These are phyloP conservation scores for Drosophila azteca DNA, from an alignment of 1,140 invertebrate species.

Conservation along the genomic window DNA sequence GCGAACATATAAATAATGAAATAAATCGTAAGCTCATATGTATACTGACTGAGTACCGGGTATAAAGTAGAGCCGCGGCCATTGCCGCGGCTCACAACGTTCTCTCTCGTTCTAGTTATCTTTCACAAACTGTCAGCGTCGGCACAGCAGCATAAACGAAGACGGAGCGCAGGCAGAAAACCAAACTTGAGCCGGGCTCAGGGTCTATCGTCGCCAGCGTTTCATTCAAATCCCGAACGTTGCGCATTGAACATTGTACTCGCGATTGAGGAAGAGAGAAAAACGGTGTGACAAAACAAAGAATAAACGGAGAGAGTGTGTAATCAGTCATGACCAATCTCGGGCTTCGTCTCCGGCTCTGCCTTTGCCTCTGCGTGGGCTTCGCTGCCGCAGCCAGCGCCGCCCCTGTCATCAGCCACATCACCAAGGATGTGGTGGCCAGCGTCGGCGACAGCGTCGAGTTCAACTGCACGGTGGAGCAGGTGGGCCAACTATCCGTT, in stretches of 20 bases:
- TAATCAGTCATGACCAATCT: constrained; percentile 21
- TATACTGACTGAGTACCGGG: no score
- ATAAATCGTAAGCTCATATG: no score
- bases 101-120: constrained; percentile 24
- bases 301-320: constrained; percentile 16
- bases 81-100: no score
- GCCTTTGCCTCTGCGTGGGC: constrained; percentile 34
- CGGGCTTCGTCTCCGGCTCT: constrained; percentile 30
- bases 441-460: constrained; percentile 91
- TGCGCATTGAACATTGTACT: constrained; percentile 37
- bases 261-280: not conserved
- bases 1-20: no score
- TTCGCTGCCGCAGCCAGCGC: constrained; percentile 5
- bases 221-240: constrained; percentile 67
- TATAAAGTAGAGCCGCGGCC: no score
- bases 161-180: constrained; percentile 8
- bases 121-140: constrained; percentile 51
- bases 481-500: constrained; percentile 89
- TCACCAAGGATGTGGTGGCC: constrained; percentile 91
- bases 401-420: constrained; percentile 88
- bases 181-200: constrained; percentile 49
- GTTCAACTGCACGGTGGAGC: constrained; percentile 91
- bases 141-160: constrained; percentile 28
- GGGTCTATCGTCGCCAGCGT: constrained; percentile 28
- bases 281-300: constrained; percentile 4